Percentiles rank a stretch among this genome's conserved stretches.
These are phyloP conservation scores for Syrrhaptes paradoxus DNA, from an alignment of 2,113 vertebrate genomes.

Conservation along the genomic window DNA sequence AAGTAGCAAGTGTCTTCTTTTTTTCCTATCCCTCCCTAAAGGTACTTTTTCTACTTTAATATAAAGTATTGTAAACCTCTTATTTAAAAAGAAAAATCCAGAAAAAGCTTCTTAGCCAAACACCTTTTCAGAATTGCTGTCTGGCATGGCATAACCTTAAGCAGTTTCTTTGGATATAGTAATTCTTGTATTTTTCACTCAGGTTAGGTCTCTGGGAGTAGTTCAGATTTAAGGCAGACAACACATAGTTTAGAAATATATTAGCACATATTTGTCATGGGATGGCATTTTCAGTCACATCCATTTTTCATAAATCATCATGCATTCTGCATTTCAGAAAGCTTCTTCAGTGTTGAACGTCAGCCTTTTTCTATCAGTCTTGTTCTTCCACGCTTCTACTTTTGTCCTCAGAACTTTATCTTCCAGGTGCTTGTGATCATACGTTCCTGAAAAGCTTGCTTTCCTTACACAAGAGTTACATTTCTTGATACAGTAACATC, in stretches of 20 bases:
- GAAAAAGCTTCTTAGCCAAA: neutral
- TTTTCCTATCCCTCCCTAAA: neutral
- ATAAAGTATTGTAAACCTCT: constrained; percentile 40
- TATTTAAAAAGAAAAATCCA: neutral
- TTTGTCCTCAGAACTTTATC: neutral
- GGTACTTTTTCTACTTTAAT: constrained; percentile 23
- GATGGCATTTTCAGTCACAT: neutral
- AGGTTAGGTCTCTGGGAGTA: neutral
- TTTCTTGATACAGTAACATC: neutral
- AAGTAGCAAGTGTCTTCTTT: neutral
- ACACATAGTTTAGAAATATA: neutral
- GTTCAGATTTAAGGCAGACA: constrained; percentile 24
- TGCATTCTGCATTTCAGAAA: neutral
- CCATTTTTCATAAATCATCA: neutral
- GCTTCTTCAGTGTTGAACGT: neutral
- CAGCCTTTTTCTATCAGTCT: neutral
- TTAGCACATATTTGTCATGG: neutral
- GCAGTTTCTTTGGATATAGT: neutral
- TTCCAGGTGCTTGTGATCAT: neutral
- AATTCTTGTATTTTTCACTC: neutral
- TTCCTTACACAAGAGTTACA: neutral
- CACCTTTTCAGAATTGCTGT: neutral
- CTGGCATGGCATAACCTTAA: neutral
- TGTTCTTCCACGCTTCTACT: neutral
- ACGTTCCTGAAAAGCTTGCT: neutral